Conservation (phyloP, 2,797 vertebrate genomes). For the Vultur gryphus region DNA sequence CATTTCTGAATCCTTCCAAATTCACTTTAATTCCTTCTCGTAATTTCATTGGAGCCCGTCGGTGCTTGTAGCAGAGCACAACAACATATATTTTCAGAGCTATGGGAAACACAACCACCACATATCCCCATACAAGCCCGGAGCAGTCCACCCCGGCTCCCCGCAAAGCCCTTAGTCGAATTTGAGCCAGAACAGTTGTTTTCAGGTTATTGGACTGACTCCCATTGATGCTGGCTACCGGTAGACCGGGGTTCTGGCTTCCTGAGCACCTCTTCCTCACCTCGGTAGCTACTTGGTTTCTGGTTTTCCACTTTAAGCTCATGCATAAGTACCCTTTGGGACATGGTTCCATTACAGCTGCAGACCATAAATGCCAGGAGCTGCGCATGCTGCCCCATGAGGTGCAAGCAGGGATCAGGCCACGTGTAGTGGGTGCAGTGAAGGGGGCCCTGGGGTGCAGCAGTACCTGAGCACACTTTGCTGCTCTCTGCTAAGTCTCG, state of each 20-base stretch:
- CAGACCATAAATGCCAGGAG: neutral
- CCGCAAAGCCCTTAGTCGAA: neutral
- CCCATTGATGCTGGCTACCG: neutral
- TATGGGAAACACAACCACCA: neutral
- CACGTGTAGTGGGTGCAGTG: accelerated
- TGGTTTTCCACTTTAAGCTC: neutral
- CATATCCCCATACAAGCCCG: neutral
- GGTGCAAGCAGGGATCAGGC: neutral
- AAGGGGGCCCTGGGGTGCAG: neutral
- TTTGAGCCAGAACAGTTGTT: neutral
- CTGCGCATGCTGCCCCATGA: accelerated
- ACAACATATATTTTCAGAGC: neutral
- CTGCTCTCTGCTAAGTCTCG: neutral
- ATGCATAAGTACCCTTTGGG: neutral
- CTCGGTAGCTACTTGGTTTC: neutral
- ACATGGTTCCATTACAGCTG: neutral
- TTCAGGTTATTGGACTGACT: neutral
- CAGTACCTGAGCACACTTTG: neutral
- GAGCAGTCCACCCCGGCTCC: accelerated
- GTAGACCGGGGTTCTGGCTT: neutral
- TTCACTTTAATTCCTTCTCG: neutral
- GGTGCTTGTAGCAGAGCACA: neutral
- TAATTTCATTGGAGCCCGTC: neutral
- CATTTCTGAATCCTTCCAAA: neutral
- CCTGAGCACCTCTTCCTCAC: neutral